Base-by-base conservation (phyloP, 2,113 vertebrate genomes). In the Amblyornis subalaris region DNA sequence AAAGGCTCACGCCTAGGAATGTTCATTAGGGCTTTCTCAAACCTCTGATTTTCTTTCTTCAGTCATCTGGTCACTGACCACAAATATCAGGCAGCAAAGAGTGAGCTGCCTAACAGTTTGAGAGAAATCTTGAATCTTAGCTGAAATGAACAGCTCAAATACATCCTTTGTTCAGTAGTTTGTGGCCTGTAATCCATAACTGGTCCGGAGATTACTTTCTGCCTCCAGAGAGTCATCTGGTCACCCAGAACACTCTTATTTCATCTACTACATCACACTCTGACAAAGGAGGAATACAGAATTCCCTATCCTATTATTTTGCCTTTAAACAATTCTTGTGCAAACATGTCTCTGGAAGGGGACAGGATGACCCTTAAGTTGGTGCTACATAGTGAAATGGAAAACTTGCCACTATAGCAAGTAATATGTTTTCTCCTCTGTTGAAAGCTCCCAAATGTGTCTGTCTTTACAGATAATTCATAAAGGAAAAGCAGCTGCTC, bases 1-100 rank as follows among this genome's bases (percentile, higher is more conserved):
- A 93, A 94, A 93, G 67, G 54, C 78, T 94, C 67, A 93, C 23
- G 82, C 94, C 95, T 95, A 95, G 60, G 60, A 94, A 91, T 66
- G 62, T 88, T 89, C 77, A 54, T 93, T 73, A 88, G 35, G 35
- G 71, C 62, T 94, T 94, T 94, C 81, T 94, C 51, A 85, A 89
- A 95, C 12, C 64, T 94, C 93, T 54, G 66, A 77, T 86, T 95
- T 93, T 64, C 44, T 51, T 83, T 57, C 85, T 88, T 71, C 64
- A 93, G 82, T 93, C 89, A 83, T 93, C 69, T 90, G 60, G 36
- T 93, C 67, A 70, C 44, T 1, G 4, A 93, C 92, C 94, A 89
- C 90, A 95, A 94, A 76, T 64, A 92, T 64, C 88, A 96, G 42
- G 40, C 38, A 77, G 75, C 0, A 4, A 93, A 44, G 40, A 69